phyloP scores from a whole-genome alignment of 2,888 invertebrate species.

The Iphiclides podalirius region DNA sequence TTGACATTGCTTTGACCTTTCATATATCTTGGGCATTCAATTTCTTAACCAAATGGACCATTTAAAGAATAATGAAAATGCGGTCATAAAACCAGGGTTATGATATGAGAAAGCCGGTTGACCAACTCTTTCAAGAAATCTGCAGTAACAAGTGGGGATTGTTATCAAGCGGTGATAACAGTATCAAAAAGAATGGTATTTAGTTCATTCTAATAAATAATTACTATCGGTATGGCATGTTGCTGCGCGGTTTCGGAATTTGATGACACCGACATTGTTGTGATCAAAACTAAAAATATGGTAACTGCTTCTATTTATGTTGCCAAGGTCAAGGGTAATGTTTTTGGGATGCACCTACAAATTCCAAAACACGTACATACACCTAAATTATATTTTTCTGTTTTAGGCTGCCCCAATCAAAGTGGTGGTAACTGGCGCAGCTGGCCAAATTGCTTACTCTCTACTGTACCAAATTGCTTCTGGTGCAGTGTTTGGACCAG shows the following conservation, averaged over 20 bases:
- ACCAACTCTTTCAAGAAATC: constrained; percentile 6
- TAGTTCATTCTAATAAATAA: constrained; percentile 14
- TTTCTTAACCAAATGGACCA: background rate
- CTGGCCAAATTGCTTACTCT: constrained; percentile 99
- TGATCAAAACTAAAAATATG: constrained; percentile 17
- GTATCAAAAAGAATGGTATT: constrained; percentile 16
- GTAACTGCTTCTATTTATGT: constrained; percentile 10
- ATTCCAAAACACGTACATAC: no score
- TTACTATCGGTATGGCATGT: constrained; percentile 21
- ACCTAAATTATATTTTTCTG: constrained; percentile 8
- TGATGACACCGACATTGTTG: constrained; percentile 11
- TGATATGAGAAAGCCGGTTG: background rate
- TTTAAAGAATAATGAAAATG: background rate
- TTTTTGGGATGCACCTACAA: no score
- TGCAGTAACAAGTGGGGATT: constrained; percentile 12
- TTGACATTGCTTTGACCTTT: constrained; percentile 72
- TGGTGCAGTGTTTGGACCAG: constrained; percentile 95
- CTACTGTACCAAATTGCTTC: constrained; percentile 96
- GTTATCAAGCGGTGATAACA: constrained; percentile 19
- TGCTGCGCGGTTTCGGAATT: constrained; percentile 17
- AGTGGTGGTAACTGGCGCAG: constrained; percentile 98
- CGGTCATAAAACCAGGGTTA: background rate
- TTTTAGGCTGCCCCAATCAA: constrained; percentile 89
- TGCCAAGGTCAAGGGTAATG: background rate
- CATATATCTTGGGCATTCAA: constrained; percentile 1